These are phyloP conservation scores for Ramphastos sulfuratus DNA, from an alignment of 2,113 vertebrate genomes.

Conservation along the genomic window DNA sequence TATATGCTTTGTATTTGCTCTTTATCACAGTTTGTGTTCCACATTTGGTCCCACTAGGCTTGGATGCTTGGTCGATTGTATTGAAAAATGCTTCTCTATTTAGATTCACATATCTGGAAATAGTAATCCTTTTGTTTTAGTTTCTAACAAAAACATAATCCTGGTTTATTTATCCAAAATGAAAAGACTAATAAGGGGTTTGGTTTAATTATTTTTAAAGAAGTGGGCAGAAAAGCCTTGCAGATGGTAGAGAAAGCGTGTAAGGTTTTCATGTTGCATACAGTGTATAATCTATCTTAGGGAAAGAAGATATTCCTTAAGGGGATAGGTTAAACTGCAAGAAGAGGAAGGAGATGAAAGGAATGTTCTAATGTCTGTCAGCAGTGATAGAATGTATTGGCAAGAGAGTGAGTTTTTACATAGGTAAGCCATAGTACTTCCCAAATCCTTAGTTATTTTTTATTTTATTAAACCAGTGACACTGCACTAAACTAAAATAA, in stretches of 20 bases:
- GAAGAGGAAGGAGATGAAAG: conserved; percentile 77
- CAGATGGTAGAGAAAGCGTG: conserved; percentile 64
- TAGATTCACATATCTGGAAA: background rate
- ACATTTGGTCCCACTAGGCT: background rate
- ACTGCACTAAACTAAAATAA: conserved; percentile 63
- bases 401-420: conserved; percentile 62
- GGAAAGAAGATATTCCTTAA: conserved; percentile 74
- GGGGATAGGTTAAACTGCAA: conserved; percentile 72
- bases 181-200: conserved; percentile 33
- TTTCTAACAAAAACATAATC: background rate
- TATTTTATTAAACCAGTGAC: conserved; percentile 66
- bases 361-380: conserved; percentile 73
- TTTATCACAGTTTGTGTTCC: conserved; percentile 7
- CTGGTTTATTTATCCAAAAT: conserved; percentile 41
- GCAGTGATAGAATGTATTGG: conserved; percentile 59
- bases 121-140: background rate
- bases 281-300: conserved; percentile 71
- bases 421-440: conserved; percentile 55
- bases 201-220: conserved; percentile 48
- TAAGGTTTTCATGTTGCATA: conserved; percentile 66
- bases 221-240: conserved; percentile 63
- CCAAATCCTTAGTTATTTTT: conserved; percentile 68
- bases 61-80: background rate
- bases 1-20: background rate
- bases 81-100: background rate